Evolutionary conservation across 1,140 invertebrate genomes (phyloP).

Genomic region (Heliconius himera): DNA sequence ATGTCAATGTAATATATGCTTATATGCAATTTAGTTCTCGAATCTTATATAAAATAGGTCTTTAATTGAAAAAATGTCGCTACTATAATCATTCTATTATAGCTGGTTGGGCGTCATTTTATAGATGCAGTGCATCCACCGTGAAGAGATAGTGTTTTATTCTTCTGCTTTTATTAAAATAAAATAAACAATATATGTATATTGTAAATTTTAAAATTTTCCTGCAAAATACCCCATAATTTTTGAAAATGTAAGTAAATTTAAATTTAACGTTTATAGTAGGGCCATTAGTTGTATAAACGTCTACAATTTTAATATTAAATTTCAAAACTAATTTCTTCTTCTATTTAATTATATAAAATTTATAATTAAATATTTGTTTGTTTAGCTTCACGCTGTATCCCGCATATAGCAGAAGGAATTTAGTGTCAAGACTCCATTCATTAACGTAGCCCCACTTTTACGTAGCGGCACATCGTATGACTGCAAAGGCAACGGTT

Average conservation of each 20-base stretch:
- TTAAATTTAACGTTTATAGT: not conserved
- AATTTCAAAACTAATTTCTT: no score
- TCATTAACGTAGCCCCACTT: no score
- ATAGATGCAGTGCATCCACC: not conserved
- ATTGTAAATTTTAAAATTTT: not conserved
- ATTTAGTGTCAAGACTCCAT: no score
- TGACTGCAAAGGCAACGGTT: no score
- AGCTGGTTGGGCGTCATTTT: not conserved
- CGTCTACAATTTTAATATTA: no score
- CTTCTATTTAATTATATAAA: no score
- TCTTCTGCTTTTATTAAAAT: not conserved
- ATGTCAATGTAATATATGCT: not conserved
- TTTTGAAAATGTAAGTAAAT: not conserved
- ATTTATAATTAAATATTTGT: no score
- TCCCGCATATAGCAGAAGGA: no score
- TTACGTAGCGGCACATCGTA: no score
- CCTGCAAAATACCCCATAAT: no score
- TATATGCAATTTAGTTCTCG: not conserved
- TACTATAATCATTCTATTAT: not conserved
- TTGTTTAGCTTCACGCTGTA: no score
- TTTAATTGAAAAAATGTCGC: conserved; percentile 1
- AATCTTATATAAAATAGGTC: not conserved
- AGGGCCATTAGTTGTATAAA: not conserved
- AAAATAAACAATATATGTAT: not conserved
- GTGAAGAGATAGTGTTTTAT: not conserved